Base-by-base conservation (phyloP, 2,888 invertebrate genomes). In the Heliconius ethilla region DNA sequence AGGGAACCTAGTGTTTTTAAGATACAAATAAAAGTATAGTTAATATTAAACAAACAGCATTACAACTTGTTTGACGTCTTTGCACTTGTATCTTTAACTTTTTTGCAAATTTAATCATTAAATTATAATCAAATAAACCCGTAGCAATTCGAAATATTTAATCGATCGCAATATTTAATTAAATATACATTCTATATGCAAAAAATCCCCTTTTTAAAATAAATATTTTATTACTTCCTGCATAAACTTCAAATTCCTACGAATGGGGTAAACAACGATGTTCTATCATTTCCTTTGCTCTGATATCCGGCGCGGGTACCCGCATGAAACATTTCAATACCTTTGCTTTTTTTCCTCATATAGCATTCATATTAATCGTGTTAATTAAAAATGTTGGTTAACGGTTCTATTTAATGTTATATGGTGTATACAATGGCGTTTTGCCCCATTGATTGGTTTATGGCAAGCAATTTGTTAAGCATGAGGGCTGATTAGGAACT, bases 321-420 rank as follows among this genome's bases (percentile, higher is more conserved):
- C 94, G 93, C 94, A 94, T 92, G 85, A 83, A 88, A 88, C 89
- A 91, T 90, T 91, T 89, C 87, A 85, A 87, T 92, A 92, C 90
- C 91, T 93, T 92, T 89, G 89, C 90, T 91, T 90, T 90, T 90
- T 90, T 90, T 86, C 89, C 88, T 89, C 89, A 90, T 91, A 40
- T 40, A 51, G 90, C 90, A 88, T 91, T 92, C 88, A 87, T 91
- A 91, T 93, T 91, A 91, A 91, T 88, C 85, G 81, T 79, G 86
- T 89, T 90, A 87, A 92, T 92, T 92, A 89, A 78, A 81, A 88
- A 85, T 78, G 91, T 88, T 89, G 92, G 93, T 89, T 93, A 93
- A 93, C 93, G 93, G 93, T 91, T 92, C 90, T 89, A 72, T 77
- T 77, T 59, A 73, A 67, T 67, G 55, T 73, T 18, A 22, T 27